These are phyloP conservation scores for Falcaria lacertinaria DNA, from an alignment of 2,888 invertebrate species.

Conservation along the genomic window DNA sequence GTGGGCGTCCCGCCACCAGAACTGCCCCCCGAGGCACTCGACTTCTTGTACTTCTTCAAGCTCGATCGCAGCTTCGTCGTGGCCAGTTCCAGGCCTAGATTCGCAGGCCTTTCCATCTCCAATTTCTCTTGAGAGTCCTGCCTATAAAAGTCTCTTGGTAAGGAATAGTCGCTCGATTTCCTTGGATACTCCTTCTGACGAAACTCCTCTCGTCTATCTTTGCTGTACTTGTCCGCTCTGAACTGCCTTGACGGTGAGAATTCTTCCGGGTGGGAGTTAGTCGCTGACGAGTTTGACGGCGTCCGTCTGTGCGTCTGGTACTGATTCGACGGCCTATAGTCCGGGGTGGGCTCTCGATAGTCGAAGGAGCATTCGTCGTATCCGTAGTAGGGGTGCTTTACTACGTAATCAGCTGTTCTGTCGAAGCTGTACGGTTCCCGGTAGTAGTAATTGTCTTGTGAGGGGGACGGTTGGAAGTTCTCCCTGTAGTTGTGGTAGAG, in stretches of 20 bases:
- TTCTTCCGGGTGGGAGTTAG: slow-evolving; percentile 75
- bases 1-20: slow-evolving; percentile 87
- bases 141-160: slow-evolving; percentile 60
- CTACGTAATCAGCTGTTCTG: slow-evolving; percentile 66
- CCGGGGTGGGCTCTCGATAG: slow-evolving; percentile 57
- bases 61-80: slow-evolving; percentile 87
- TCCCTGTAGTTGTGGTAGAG: slow-evolving; percentile 76
- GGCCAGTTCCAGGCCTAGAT: slow-evolving; percentile 82
- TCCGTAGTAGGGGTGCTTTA: slow-evolving; percentile 61
- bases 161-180: slow-evolving; percentile 55
- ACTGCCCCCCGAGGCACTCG: slow-evolving; percentile 74
- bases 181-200: slow-evolving; percentile 61
- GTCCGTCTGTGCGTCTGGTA: slow-evolving; percentile 85
- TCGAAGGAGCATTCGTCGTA: slow-evolving; percentile 68
- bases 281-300: slow-evolving; percentile 85
- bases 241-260: slow-evolving; percentile 63
- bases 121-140: slow-evolving; percentile 53
- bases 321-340: slow-evolving; percentile 49
- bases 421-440: slow-evolving; percentile 60
- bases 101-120: slow-evolving; percentile 65
- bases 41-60: slow-evolving; percentile 85
- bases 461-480: slow-evolving; percentile 62
- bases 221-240: slow-evolving; percentile 35
- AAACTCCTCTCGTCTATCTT: slow-evolving; percentile 49
- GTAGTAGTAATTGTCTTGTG: slow-evolving; percentile 56